Evolutionary conservation across 2,113 vertebrate species (phyloP), one percentile per base, ranked within the genome.

Genomic region (Platichthys flesus): DNA sequence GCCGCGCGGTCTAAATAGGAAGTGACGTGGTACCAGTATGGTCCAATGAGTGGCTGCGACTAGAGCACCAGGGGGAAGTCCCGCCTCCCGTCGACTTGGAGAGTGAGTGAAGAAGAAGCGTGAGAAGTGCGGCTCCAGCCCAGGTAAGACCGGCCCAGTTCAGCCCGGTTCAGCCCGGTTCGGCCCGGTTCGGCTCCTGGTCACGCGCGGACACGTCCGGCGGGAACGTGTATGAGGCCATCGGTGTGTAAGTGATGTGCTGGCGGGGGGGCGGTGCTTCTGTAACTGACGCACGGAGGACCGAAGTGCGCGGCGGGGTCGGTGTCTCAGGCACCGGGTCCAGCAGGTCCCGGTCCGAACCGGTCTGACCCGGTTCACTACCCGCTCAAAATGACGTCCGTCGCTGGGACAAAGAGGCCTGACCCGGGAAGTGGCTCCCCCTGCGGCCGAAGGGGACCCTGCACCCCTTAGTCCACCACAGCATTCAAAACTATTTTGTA

Each of bases 131-230:
- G 2, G 57, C 31, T 21, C 23, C 77, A n/a, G 23, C 28, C 31
- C 69, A 88, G 89, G 87, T 92, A 87, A 85, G 85, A 14, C 37
- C 26, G 3, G 61, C 16, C 0, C 24, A 24, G 26, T 0, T 9
- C 40, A 16, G 15, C 0, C 1, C 67, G 14, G 13, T 0, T 2
- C 70, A 31, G 14, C 10, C 0, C 15, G 5, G 15, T 0, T 2
- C 70, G 52, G 14, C 10, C 0, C 15, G 5, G 31, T 1, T 15
- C 59, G 47, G 47, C 5, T 6, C 5, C 15, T 15, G 15, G 2
- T 9, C 5, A 5, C 54, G 14, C 10, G 56, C 23, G 3, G 26
- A 4, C 9, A 12, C 1, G 20, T 5, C n/a, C 24, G 3, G 0
- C 42, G 5, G 52, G 28, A 4, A 7, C 51, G 10, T 12, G 5